Conservation (phyloP, 2,888 invertebrate species). For the Tinea semifulvella region DNA sequence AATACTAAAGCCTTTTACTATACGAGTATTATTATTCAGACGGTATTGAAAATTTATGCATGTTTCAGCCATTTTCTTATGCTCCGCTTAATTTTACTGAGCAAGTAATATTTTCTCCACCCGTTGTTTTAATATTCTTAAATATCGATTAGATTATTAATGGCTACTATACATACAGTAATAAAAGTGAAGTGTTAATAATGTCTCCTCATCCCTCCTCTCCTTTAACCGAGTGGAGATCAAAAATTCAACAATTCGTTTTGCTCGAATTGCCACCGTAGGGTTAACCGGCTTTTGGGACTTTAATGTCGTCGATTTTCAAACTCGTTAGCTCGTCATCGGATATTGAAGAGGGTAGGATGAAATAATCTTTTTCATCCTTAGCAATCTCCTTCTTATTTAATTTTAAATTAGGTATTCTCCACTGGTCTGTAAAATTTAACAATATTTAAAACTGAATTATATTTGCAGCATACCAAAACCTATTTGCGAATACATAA, state of each 20-base stretch:
- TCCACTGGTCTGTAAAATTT: conserved; percentile 2
- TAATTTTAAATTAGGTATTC: conserved; percentile 12
- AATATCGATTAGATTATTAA: background rate
- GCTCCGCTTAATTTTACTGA: background rate
- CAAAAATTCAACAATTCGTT: conserved; percentile 16
- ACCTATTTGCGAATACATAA: background rate
- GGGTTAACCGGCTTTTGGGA: conserved; percentile 27
- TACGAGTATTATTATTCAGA: conserved; percentile 4
- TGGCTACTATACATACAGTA: background rate
- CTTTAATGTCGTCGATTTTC: conserved; percentile 30
- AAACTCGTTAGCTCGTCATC: conserved; percentile 38
- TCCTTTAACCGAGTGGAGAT: conserved; percentile 11
- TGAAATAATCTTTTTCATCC: conserved; percentile 14
- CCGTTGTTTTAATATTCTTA: no score
- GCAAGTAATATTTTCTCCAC: no score
- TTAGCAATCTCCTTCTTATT: background rate
- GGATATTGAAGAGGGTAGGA: conserved; percentile 37
- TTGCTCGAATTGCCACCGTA: conserved; percentile 33
- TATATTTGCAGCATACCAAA: background rate
- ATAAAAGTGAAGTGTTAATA: conserved; percentile 12
- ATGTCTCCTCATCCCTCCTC: conserved; percentile 11
- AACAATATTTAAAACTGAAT: background rate
- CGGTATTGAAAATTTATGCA: conserved; percentile 9
- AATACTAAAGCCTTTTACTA: conserved; percentile 10
- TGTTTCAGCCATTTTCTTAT: conserved; percentile 6